A percentile compares a stretch with the other conserved stretches of the same genome.
Evolutionary conservation across 2,888 invertebrate genomes (phyloP).

Genomic region (Nephrotoma appendiculata): DNA sequence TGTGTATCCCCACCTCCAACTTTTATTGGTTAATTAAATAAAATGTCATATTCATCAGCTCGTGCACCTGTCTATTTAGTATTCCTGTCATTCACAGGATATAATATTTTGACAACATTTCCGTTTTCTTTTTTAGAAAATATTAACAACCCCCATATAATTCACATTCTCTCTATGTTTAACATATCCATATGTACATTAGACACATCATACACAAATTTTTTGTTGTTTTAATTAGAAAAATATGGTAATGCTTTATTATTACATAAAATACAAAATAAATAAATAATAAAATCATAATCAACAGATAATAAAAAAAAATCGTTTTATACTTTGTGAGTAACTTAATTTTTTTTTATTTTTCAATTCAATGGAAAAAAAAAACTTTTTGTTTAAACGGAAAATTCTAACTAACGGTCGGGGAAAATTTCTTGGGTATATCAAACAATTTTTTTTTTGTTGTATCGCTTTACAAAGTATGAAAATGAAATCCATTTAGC

Average conservation of each 20-base stretch:
- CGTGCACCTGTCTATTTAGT: not conserved
- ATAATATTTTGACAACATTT: not conserved
- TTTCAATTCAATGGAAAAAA: not conserved
- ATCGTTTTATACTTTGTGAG: not conserved
- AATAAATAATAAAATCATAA: not conserved
- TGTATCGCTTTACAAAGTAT: not conserved
- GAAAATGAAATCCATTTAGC: not conserved
- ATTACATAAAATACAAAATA: not conserved
- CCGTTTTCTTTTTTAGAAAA: not conserved
- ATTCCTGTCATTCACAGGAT: not conserved
- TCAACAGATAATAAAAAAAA: not conserved
- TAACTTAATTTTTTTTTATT: not conserved
- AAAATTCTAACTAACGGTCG: not conserved
- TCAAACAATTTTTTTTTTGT: not conserved
- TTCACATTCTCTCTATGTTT: too few relatives aligned
- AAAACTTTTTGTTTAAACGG: not conserved
- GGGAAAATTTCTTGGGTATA: not conserved
- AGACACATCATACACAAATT: not conserved
- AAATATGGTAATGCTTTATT: not conserved
- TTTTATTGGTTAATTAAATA: not conserved
- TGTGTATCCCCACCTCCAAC: too few relatives aligned
- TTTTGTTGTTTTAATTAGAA: not conserved
- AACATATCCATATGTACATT: not conserved
- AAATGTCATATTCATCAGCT: not conserved
- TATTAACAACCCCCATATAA: too few relatives aligned